Evolutionary conservation across 2,888 invertebrate species (phyloP), one percentile per base, ranked within the genome.

Genomic region (Mechanitis mazaeus): DNA sequence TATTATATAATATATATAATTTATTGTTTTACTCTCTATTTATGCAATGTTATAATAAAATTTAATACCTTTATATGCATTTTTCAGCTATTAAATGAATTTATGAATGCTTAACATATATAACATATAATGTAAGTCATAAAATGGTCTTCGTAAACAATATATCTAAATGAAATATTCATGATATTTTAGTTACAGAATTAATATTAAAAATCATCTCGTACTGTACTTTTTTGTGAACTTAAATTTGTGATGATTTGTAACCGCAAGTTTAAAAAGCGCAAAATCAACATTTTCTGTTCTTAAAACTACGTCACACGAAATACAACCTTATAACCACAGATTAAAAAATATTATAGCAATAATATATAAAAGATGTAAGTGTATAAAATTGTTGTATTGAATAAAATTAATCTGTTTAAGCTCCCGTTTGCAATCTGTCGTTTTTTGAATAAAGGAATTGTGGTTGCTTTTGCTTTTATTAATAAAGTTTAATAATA

Each of bases 361-460:
- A 33, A 53, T 42, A 53, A 54, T 12, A 31, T n/a, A 3, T 35
- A 35, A 1, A 28, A 60, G 54, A 56, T 57, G 33, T 46, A 3
- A 20, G 46, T 9, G 42, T 4, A 47, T 66, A 61, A 60, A 33
- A 53, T 70, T 60, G 67, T 60, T 59, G 58, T 62, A 42, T 67
- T 61, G 64, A 61, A 69, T 71, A 70, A 69, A 69, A 71, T 72
- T 71, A 72, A 74, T 71, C 69, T 67, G 63, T 68, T 59, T 56
- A 61, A 63, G 72, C 72, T 73, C 71, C 74, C 78, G 77, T 72
- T 75, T 75, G 78, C 79, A 78, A 79, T 72, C 67, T 79, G 78
- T 73, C 73, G 74, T 61, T 64, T 60, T 68, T 71, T 72, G 70
- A 70, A 59, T 61, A 63, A 68, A 71, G 68, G 60, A 64, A 45